These are phyloP conservation scores for Oryzaephilus surinamensis DNA, from an alignment of 1,140 invertebrate genomes.

Conservation along the genomic window DNA sequence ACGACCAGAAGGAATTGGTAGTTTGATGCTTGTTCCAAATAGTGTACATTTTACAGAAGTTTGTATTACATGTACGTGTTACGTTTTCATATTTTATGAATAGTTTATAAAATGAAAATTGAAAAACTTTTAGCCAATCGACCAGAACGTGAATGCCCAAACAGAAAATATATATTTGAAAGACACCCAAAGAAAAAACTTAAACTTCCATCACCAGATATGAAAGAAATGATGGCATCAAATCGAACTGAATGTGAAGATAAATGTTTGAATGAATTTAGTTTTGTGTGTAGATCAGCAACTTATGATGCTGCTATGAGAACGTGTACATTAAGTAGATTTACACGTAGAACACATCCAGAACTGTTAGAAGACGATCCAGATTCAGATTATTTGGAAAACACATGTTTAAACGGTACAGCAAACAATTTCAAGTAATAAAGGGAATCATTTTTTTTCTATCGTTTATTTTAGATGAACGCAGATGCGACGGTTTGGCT, in stretches of 20 bases:
- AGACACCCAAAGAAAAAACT: constrained; percentile 72
- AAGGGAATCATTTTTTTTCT: neutral
- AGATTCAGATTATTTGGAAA: constrained; percentile 82
- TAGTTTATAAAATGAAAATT: neutral
- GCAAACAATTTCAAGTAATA: constrained; percentile 4
- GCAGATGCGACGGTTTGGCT: constrained; percentile 71
- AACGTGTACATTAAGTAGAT: constrained; percentile 68
- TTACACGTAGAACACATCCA: constrained; percentile 74
- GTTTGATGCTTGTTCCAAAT: constrained; percentile 72
- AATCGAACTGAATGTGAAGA: constrained; percentile 85
- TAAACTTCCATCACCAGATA: constrained; percentile 62
- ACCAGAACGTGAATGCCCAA: constrained; percentile 76
- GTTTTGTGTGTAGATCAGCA: constrained; percentile 75
- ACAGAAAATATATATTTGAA: constrained; percentile 77
- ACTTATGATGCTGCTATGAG: constrained; percentile 65
- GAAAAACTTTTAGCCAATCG: constrained; percentile 51
- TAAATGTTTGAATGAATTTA: constrained; percentile 80
- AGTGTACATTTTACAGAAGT: constrained; percentile 84
- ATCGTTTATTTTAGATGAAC: constrained; percentile 49
- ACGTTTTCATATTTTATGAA: too few relatives aligned
- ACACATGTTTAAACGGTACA: constrained; percentile 78
- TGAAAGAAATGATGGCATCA: constrained; percentile 67
- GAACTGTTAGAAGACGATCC: constrained; percentile 73
- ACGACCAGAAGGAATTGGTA: constrained; percentile 75
- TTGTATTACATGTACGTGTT: constrained; percentile 71